A percentile compares a stretch with the other conserved stretches of the same genome.
phyloP scores from a whole-genome alignment of 2,888 invertebrate species.

The Pantelozetes paolii region DNA sequence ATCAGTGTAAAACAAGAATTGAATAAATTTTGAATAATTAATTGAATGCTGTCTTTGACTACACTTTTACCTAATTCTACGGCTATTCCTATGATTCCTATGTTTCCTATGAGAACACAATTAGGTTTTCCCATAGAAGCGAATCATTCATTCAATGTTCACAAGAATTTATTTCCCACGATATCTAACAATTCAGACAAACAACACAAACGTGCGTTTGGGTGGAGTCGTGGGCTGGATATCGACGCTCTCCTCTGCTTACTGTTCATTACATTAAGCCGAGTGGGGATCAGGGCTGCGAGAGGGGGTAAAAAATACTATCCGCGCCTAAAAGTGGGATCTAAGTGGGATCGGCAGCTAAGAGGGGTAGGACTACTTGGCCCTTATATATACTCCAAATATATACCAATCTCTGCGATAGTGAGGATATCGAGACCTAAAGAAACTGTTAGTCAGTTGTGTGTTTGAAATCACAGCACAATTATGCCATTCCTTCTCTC shows the following conservation, averaged over 20 bases:
- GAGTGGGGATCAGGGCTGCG: neutral
- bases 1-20: neutral
- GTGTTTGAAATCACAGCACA: neutral
- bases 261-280: neutral
- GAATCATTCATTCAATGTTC: slow-evolving; percentile 14
- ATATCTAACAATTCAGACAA: slow-evolving; percentile 35
- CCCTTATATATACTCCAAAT: neutral
- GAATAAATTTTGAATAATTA: slow-evolving; percentile 20
- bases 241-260: neutral
- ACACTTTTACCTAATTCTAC: slow-evolving; percentile 30
- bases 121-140: slow-evolving; percentile 35
- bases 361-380: slow-evolving; percentile 18
- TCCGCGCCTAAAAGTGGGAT: slow-evolving; percentile 32
- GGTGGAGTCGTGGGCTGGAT: slow-evolving; percentile 34
- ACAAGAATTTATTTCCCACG: slow-evolving; percentile 36
- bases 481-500: neutral
- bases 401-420: slow-evolving; percentile 14
- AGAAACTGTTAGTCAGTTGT: slow-evolving; percentile 2
- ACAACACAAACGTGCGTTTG: slow-evolving; percentile 33
- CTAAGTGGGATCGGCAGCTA: slow-evolving; percentile 21
- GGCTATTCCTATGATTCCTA: no score
- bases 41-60: slow-evolving; percentile 3
- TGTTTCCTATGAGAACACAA: slow-evolving; percentile 35
- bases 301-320: neutral
- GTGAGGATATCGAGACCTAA: slow-evolving; percentile 1